A percentile compares a stretch with the other conserved stretches of the same genome.
These are phyloP conservation scores for Strigops habroptila DNA, from an alignment of 2,113 vertebrate species.

Conservation along the genomic window DNA sequence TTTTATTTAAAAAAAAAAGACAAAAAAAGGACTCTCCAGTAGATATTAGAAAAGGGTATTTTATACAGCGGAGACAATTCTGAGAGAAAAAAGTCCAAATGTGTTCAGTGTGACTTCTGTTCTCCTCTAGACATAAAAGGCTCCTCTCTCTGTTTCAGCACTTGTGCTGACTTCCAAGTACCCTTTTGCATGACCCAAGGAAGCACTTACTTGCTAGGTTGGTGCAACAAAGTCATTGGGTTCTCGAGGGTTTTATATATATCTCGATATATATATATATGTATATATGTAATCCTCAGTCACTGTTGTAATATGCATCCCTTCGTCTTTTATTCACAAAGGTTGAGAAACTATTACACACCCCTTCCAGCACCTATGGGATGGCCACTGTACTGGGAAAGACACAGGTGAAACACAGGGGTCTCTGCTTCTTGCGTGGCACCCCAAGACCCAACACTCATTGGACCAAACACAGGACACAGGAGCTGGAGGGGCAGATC, in stretches of 20 bases:
- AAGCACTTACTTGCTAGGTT: not conserved
- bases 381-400: not conserved
- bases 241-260: too few relatives aligned
- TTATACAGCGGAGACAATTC: not conserved
- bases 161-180: not conserved
- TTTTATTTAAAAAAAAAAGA: not conserved
- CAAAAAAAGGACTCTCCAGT: not conserved
- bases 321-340: not conserved
- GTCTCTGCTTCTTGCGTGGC: not conserved
- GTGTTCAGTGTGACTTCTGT: not conserved
- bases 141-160: not conserved
- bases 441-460: not conserved
- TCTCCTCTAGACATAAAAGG: not conserved
- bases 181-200: not conserved
- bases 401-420: accelerated
- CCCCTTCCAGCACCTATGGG: not conserved
- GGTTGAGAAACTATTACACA: not conserved
- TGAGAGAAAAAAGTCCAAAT: not conserved
- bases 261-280: not conserved
- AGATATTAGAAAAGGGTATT: not conserved
- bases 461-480: not conserved
- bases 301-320: not conserved
- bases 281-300: not conserved
- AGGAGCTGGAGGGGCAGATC: not conserved
- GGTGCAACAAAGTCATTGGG: not conserved